Conservation (phyloP, 2,113 vertebrate species). For the Sylvietta virens region DNA sequence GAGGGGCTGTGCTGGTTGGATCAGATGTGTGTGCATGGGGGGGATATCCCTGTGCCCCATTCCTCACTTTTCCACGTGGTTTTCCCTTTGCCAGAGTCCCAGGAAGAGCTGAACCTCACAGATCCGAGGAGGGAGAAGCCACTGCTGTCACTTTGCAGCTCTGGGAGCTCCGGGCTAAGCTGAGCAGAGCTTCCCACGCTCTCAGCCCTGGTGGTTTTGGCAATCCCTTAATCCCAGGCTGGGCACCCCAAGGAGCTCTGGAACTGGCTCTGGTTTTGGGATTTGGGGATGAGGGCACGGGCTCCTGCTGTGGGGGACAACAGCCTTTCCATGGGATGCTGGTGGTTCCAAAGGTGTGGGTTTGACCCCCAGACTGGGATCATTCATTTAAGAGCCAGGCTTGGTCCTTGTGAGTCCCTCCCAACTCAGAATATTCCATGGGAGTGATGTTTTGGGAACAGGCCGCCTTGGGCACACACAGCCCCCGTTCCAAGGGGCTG, state of each 20-base stretch:
- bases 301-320: not conserved
- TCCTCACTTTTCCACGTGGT: not conserved
- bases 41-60: not conserved
- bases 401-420: not conserved
- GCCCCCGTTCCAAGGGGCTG: not conserved
- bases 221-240: not conserved
- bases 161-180: not conserved
- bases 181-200: not conserved
- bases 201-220: not conserved
- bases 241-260: not conserved
- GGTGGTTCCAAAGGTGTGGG: rapidly evolving
- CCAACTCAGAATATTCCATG: rapidly evolving
- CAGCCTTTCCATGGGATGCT: not conserved
- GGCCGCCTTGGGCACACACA: not conserved
- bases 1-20: not conserved
- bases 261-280: rapidly evolving
- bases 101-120: not conserved
- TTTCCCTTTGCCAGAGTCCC: not conserved
- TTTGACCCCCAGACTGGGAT: not conserved
- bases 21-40: not conserved
- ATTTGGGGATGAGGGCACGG: not conserved
- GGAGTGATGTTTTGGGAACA: not conserved
- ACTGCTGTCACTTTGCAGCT: not conserved
- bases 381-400: too few relatives aligned
- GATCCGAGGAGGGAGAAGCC: not conserved